phyloP scores from a whole-genome alignment of 64 coral and sea anemone genomes.

The Montipora sp. region DNA sequence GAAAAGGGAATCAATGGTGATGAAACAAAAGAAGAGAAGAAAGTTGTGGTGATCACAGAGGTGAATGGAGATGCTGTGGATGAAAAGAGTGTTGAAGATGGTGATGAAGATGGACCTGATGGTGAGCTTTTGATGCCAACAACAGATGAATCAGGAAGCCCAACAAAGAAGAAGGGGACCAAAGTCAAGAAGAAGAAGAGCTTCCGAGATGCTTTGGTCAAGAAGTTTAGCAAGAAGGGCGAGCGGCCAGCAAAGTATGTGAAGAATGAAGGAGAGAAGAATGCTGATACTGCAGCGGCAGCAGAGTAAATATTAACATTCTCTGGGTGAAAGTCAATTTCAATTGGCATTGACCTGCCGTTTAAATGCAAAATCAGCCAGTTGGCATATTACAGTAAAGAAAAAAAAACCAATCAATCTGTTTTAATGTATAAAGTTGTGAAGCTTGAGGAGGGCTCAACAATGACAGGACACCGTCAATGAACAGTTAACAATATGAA shows the following conservation, averaged over 20 bases:
- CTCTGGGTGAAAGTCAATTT: slow-evolving; percentile 17
- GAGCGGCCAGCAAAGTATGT: slow-evolving; percentile 58
- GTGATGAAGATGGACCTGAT: slow-evolving; percentile 58
- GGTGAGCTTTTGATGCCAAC: slow-evolving; percentile 32
- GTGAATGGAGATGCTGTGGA: slow-evolving; percentile 62
- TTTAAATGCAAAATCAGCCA: background rate
- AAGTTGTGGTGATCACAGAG: slow-evolving; percentile 50
- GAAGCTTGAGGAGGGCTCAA: background rate
- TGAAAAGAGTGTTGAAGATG: slow-evolving; percentile 53
- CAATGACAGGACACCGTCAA: background rate
- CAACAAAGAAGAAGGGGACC: slow-evolving; percentile 54
- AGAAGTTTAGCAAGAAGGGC: slow-evolving; percentile 73
- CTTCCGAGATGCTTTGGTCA: slow-evolving; percentile 77
- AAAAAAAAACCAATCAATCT: background rate
- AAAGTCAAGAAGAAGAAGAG: slow-evolving; percentile 93
- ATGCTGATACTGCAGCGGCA: slow-evolving; percentile 4
- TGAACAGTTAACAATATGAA: slow-evolving; percentile 21
- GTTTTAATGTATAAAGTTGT: slow-evolving; percentile 36
- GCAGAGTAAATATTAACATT: background rate
- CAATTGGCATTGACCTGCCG: slow-evolving; percentile 5
- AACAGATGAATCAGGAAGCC: slow-evolving; percentile 47
- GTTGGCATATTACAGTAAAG: background rate
- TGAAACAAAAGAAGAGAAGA: slow-evolving; percentile 70
- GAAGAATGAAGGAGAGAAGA: slow-evolving; percentile 53
- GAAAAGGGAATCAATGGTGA: slow-evolving; percentile 60